Base-by-base conservation (phyloP, 2,888 invertebrate genomes). In the Sinhomidia bicolor region DNA sequence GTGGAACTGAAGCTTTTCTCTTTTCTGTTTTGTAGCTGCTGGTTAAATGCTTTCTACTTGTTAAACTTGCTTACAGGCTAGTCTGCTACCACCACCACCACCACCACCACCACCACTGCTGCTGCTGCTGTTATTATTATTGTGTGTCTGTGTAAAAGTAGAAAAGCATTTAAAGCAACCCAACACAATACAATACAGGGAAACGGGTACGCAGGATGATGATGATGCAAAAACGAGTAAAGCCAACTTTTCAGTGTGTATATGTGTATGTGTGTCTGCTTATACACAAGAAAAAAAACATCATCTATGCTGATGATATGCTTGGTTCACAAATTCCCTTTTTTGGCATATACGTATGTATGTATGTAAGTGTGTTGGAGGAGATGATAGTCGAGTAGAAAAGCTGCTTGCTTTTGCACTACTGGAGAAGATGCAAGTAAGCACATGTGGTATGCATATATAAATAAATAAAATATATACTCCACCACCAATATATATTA, bases 341-440 rank as follows among this genome's bases (percentile, higher is more conserved):
- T n/a, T n/a, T n/a, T n/a, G n/a, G n/a, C n/a, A n/a, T n/a, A n/a
- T n/a, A n/a, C n/a, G n/a, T n/a, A n/a, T n/a, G n/a, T n/a, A n/a
- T n/a, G n/a, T n/a, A n/a, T n/a, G n/a, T n/a, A n/a, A 10, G 36
- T 36, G 17, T 65, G 65, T 36, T 65, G 10, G n/a, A 74, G 47
- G 26, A 29, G 36, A 60, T 14, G 65, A 26, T n/a, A n/a, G n/a
- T n/a, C n/a, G n/a, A n/a, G n/a, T n/a, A n/a, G 79, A 32, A 71
- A 79, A 79, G 79, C 60, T 57, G 78, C 12, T 32, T 78, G 60
- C 79, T 79, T 79, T 79, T 32, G 60, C 79, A 36, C 78, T 57
- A 17, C 68, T 60, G 60, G 60, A 29, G 60, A 29, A 60, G 60
- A 14, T n/a, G n/a, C n/a, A 60, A 60, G 14, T 20, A 54, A 74